Conservation (phyloP, 92 coral and sea anemone genomes). For the Isaurus tuberculatus region DNA sequence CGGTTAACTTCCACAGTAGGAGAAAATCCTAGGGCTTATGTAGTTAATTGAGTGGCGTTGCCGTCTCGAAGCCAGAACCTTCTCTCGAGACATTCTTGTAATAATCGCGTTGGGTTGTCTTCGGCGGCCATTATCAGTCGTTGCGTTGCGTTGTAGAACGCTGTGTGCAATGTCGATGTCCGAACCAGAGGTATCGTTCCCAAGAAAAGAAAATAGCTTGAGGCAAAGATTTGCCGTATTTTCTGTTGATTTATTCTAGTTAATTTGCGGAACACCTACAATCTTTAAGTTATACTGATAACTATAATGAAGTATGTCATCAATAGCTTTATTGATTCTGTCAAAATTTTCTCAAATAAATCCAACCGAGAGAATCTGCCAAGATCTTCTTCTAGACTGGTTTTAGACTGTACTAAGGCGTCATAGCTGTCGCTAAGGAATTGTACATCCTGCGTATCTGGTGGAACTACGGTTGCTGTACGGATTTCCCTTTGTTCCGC, state of each 20-base stretch:
- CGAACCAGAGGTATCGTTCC: neutral
- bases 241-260: constrained; percentile 19
- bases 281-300: too few species aligned
- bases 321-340: neutral
- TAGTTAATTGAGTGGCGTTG: neutral
- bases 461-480: neutral
- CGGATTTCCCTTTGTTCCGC: neutral
- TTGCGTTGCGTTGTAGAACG: neutral
- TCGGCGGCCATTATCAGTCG: neutral
- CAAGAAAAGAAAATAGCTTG: constrained; percentile 16
- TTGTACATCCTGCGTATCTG: neutral
- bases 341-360: neutral
- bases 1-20: neutral
- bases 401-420: neutral
- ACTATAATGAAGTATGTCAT: neutral
- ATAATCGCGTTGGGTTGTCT: constrained; percentile 23
- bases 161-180: constrained; percentile 31
- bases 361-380: neutral
- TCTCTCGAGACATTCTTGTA: neutral
- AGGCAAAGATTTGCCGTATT: constrained; percentile 31
- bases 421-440: neutral
- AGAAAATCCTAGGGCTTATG: neutral
- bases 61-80: constrained; percentile 6
- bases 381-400: neutral
- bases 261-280: constrained; percentile 20